These are phyloP conservation scores for Macrocentrus cingulum DNA, from an alignment of 1,140 invertebrate genomes.

Conservation along the genomic window DNA sequence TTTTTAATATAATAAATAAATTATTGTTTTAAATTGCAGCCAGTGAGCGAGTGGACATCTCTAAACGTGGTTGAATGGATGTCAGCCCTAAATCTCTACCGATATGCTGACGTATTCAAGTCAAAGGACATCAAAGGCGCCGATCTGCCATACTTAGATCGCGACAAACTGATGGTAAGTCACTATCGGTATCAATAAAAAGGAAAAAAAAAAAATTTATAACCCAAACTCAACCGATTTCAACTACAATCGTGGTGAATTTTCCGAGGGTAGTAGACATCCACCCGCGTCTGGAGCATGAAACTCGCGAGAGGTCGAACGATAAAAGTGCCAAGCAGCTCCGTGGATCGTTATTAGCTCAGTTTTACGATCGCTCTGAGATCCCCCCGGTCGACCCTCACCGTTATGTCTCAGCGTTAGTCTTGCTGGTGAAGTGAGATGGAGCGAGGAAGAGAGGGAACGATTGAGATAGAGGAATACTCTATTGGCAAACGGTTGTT, in stretches of 20 bases:
- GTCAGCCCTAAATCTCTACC: slow-evolving; percentile 71
- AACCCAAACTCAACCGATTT: background rate
- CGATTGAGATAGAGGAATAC: slow-evolving; percentile 15
- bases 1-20: too few relatives aligned
- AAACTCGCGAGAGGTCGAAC: slow-evolving; percentile 23
- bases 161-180: slow-evolving; percentile 72
- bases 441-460: slow-evolving; percentile 6
- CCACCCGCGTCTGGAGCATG: slow-evolving; percentile 1
- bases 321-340: slow-evolving; percentile 21
- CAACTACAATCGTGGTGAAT: slow-evolving; percentile 14
- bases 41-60: slow-evolving; percentile 70
- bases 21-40: slow-evolving; percentile 56
- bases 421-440: background rate
- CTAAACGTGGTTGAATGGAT: slow-evolving; percentile 76
- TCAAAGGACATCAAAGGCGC: slow-evolving; percentile 72
- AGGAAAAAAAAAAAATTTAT: too few relatives aligned
- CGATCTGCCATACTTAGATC: slow-evolving; percentile 68
- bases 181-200: too few relatives aligned
- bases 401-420: slow-evolving; percentile 6
- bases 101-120: slow-evolving; percentile 73
- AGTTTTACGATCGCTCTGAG: slow-evolving; percentile 22
- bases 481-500: slow-evolving; percentile 10
- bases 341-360: slow-evolving; percentile 27
- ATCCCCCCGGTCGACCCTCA: slow-evolving; percentile 5
- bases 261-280: background rate